Base-by-base conservation (phyloP, 2,888 invertebrate species). In the Endomychus coccineus region DNA sequence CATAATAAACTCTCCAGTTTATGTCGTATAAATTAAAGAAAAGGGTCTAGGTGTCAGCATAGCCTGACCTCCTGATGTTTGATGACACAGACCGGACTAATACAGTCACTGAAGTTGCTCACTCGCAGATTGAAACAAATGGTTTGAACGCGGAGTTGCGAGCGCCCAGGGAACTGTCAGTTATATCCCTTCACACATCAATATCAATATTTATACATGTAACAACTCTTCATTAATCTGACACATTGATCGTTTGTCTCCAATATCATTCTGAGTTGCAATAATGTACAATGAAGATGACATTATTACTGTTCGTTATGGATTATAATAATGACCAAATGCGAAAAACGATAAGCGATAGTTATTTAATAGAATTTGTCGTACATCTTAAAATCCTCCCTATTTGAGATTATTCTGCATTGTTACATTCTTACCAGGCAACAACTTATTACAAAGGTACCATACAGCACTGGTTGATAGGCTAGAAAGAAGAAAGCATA, bases 121-220 rank as follows among this genome's bases (percentile, higher is more conserved):
- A n/a, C n/a, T n/a, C n/a, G 59, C 64, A 67, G 67, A 70, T 70
- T 70, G 69, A 70, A 68, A 70, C 64, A 70, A 70, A 70, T 70
- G 67, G 63, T 54, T 55, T 53, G n/a, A n/a, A 42, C 50, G 48
- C 51, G 48, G 53, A 54, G 53, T 52, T 52, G 54, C 51, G 48
- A 54, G 48, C 49, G 48, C 49, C 53, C 44, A 63, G 69, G 67
- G 69, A 69, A 68, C 64, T 54, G 56, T 61, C 61, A 50, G 52
- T 49, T 52, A 59, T 60, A 64, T 67, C 67, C 66, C 66, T 70
- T 69, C 69, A 67, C 69, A 70, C 64, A 64, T 64, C 62, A 64
- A 64, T 63, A 62, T 64, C 61, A 60, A 62, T 61, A 59, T 62
- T 61, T 61, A 58, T 55, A 59, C n/a, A n/a, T 59, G 59, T 59